Percentiles rank a stretch among this genome's conserved stretches.
Evolutionary conservation across 2,797 vertebrate genomes (phyloP).

Genomic region (Astyanax mexicanus): DNA sequence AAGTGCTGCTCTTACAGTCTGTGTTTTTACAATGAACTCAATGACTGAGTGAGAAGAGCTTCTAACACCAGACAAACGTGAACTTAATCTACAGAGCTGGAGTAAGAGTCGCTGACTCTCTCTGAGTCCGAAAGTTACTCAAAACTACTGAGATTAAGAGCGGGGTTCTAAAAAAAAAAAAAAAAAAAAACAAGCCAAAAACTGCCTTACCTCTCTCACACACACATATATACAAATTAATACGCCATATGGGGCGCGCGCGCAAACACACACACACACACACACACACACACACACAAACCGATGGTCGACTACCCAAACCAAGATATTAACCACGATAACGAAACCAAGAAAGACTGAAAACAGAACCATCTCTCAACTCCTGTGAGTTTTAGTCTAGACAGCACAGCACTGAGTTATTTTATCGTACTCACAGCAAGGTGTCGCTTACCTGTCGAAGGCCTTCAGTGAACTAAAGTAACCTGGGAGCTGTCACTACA

Average conservation of each 20-base stretch:
- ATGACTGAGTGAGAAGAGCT: too few species aligned
- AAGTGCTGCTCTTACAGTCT: background rate
- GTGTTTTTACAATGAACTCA: background rate
- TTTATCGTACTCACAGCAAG: background rate
- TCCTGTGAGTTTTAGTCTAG: too few species aligned
- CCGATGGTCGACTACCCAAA: background rate
- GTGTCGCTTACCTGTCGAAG: slow-evolving; percentile 39
- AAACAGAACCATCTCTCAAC: too few species aligned
- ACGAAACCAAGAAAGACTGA: too few species aligned
- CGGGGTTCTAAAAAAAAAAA: background rate
- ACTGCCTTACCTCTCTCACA: background rate
- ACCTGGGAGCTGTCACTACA: slow-evolving; percentile 38
- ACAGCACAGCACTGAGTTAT: background rate
- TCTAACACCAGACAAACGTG: background rate
- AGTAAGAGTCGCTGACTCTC: background rate
- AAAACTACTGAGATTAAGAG: background rate
- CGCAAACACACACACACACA: background rate
- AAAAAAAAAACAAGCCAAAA: too few species aligned
- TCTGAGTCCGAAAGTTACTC: too few species aligned
- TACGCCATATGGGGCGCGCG: background rate
- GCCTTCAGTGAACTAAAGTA: slow-evolving; percentile 40
- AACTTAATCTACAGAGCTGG: background rate
- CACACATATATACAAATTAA: too few species aligned
- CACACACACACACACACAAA: background rate
- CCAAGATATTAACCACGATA: background rate